These are phyloP conservation scores for Epizoanthus illoricatus DNA, from an alignment of 92 coral and sea anemone genomes.

Conservation along the genomic window DNA sequence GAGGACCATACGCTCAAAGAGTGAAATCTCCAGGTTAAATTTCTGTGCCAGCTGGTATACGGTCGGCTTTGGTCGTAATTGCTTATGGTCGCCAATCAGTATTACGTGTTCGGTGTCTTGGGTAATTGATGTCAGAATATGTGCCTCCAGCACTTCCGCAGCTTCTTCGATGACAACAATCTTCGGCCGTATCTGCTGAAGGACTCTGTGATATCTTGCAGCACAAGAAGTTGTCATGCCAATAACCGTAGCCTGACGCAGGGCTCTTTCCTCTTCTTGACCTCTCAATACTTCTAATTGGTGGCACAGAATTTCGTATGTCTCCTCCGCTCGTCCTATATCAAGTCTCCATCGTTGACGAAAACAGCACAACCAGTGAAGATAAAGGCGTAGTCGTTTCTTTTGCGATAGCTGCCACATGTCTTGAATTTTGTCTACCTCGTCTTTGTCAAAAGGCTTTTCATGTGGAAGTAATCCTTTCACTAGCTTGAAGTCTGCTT, in stretches of 20 bases:
- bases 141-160: conserved; percentile 85
- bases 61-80: conserved; percentile 79
- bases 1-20: conserved; percentile 65
- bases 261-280: conserved; percentile 50
- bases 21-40: conserved; percentile 61
- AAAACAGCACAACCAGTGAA: conserved; percentile 55
- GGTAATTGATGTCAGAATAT: conserved; percentile 67
- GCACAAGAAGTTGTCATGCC: conserved; percentile 86
- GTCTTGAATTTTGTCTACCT: conserved; percentile 37
- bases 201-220: conserved; percentile 55
- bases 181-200: conserved; percentile 64
- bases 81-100: conserved; percentile 88
- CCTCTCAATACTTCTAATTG: conserved; percentile 7
- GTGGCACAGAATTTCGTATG: conserved; percentile 43
- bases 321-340: conserved; percentile 43
- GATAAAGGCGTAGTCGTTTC: conserved; percentile 64
- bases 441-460: conserved; percentile 46
- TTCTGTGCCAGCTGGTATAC: conserved; percentile 60
- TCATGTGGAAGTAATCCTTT: conserved; percentile 22
- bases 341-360: conserved; percentile 38
- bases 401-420: conserved; percentile 59
- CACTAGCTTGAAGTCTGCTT: conserved; percentile 17
- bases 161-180: conserved; percentile 79
- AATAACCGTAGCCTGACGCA: conserved; percentile 63
- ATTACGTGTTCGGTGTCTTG: conserved; percentile 65